A percentile compares a stretch with the other conserved stretches of the same genome.
These are phyloP conservation scores for Xenopus tropicalis DNA, from an alignment of 2,113 vertebrate species.

Conservation along the genomic window UCB_Xtro_10.0 CM004451.2:6510001-6510500, in stretches of 20 bases:
- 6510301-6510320: background rate
- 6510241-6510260: constrained; percentile 54
- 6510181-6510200: constrained; percentile 49
- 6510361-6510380: background rate
- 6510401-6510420: constrained; percentile 22
- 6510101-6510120: constrained; percentile 42
- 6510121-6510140: constrained; percentile 4
- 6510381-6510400: constrained; percentile 5
- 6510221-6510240: constrained; percentile 50
- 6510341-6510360: constrained; percentile 43
- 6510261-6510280: constrained; percentile 47
- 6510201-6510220: constrained; percentile 52
- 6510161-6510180: constrained; percentile 52
- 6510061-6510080: constrained; percentile 17
- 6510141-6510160: background rate
- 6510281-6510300: constrained; percentile 5
- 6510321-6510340: background rate
- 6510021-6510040: constrained; percentile 42
- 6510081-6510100: constrained; percentile 47
- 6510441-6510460: constrained; percentile 25
- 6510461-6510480: constrained; percentile 24
- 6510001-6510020: constrained; percentile 58
- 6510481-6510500: constrained; percentile 30
- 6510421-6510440: constrained; percentile 14
- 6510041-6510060: constrained; percentile 55